These are phyloP conservation scores for Mustela nigripes DNA, from an alignment of 2,113 vertebrate genomes.

Conservation along the genomic window DNA sequence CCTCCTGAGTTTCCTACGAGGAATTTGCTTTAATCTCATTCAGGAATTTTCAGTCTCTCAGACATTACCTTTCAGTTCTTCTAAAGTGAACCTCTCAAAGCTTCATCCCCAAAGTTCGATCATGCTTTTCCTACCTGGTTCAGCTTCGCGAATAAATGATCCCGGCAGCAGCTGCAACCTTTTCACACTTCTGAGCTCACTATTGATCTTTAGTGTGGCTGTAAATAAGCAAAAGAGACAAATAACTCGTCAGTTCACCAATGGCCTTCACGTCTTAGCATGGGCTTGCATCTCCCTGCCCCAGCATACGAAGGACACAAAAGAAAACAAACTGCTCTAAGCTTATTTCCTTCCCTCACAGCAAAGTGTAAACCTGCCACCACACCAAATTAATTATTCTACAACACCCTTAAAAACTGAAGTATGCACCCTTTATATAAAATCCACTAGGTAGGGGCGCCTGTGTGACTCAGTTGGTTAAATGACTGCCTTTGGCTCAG, in stretches of 20 bases:
- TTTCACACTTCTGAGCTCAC: slow-evolving; percentile 87
- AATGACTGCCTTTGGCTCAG: too few relatives aligned
- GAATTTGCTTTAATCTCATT: background rate
- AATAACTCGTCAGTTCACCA: background rate
- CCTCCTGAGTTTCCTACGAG: background rate
- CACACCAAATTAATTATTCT: background rate
- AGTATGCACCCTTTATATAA: background rate
- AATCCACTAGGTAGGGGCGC: background rate
- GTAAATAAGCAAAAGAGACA: slow-evolving; percentile 66
- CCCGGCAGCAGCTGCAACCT: slow-evolving; percentile 91
- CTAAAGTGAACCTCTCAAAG: slow-evolving; percentile 9
- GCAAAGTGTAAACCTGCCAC: slow-evolving; percentile 2
- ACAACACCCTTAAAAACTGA: slow-evolving; percentile 46
- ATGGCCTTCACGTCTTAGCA: background rate
- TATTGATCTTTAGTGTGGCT: slow-evolving; percentile 92
- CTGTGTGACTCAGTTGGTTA: too few relatives aligned
- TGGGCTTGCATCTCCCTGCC: background rate
- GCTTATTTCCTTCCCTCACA: background rate
- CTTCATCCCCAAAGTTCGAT: slow-evolving; percentile 6
- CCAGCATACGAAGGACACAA: background rate
- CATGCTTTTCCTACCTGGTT: slow-evolving; percentile 88
- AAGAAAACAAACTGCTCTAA: slow-evolving; percentile 24
- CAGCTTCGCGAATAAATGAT: slow-evolving; percentile 89
- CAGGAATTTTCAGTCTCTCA: background rate
- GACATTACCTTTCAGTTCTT: background rate